These are phyloP conservation scores for Solenopsis fugax DNA, from an alignment of 1,140 invertebrate genomes.

Conservation along the genomic window DNA sequence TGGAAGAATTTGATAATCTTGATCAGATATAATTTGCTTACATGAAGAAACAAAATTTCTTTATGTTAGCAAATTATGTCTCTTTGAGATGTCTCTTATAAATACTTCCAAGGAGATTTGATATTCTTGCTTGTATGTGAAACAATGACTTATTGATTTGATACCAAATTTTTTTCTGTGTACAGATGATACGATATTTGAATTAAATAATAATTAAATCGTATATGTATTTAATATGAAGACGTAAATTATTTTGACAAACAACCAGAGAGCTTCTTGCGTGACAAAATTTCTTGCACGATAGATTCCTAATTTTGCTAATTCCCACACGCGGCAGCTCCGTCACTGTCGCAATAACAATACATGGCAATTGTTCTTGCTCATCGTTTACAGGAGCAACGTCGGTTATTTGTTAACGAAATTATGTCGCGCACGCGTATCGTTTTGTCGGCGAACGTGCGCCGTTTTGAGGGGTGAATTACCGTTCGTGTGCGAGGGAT, in stretches of 20 bases:
- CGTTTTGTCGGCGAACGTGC: conserved; percentile 49
- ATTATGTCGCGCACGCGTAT: conserved; percentile 59
- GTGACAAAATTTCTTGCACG: neutral
- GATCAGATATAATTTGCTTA: too few species aligned
- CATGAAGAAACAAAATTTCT: too few species aligned
- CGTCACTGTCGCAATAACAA: conserved; percentile 49
- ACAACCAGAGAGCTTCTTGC: neutral
- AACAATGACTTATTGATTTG: too few species aligned
- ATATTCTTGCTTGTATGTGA: too few species aligned
- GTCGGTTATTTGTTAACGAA: conserved; percentile 61
- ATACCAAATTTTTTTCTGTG: too few species aligned
- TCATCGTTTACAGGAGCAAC: conserved; percentile 34
- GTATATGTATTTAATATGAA: neutral
- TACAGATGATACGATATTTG: too few species aligned
- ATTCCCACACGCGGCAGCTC: conserved; percentile 8
- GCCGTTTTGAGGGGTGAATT: conserved; percentile 54
- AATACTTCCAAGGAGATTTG: too few species aligned
- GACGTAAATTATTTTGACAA: conserved; percentile 20
- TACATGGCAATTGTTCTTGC: conserved; percentile 47
- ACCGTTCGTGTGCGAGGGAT: conserved; percentile 41
- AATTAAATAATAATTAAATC: conserved; percentile 9
- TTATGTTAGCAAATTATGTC: too few species aligned
- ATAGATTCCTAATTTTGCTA: conserved; percentile 43
- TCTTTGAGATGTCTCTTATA: too few species aligned
- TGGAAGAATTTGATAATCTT: too few species aligned